Evolutionary conservation across 2,113 vertebrate species (phyloP).

Genomic region (Anolis sagrei): DNA sequence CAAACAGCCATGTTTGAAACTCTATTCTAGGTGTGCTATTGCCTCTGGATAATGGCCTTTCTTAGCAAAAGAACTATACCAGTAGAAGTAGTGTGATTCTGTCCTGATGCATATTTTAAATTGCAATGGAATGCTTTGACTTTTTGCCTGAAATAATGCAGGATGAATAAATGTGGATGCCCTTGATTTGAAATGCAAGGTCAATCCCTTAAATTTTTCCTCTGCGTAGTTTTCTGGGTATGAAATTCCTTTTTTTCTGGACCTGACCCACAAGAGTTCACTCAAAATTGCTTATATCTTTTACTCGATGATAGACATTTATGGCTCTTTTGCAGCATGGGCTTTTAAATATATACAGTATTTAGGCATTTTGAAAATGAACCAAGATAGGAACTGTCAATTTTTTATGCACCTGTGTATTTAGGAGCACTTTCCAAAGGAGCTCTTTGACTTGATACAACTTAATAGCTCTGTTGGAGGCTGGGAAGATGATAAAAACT

Average conservation of each 20-base stretch:
- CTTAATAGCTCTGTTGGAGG: background rate
- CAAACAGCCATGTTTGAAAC: background rate
- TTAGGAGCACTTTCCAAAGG: conserved; percentile 32
- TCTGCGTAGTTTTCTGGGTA: conserved; percentile 45
- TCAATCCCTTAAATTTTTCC: conserved; percentile 45
- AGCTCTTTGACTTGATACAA: conserved; percentile 31
- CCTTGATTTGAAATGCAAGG: conserved; percentile 49
- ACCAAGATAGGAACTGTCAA: conserved; percentile 37
- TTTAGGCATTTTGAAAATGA: conserved; percentile 42
- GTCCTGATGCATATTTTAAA: conserved; percentile 55
- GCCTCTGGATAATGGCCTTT: background rate
- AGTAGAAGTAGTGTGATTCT: conserved; percentile 41
- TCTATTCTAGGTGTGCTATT: background rate
- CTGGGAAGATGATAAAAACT: conserved; percentile 25
- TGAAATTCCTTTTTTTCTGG: conserved; percentile 2
- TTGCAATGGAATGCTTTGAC: conserved; percentile 54
- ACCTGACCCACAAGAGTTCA: conserved; percentile 15
- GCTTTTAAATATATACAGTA: conserved; percentile 33
- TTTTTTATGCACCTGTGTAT: conserved; percentile 22
- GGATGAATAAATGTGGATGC: conserved; percentile 45
- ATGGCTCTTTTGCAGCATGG: conserved; percentile 26
- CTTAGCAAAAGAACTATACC: conserved; percentile 18
- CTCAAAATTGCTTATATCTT: conserved; percentile 34
- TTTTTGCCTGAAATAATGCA: conserved; percentile 48
- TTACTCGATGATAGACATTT: conserved; percentile 37